phyloP scores from a whole-genome alignment of 2,888 invertebrate genomes.

The Orthonychiurus folsomi region DNA sequence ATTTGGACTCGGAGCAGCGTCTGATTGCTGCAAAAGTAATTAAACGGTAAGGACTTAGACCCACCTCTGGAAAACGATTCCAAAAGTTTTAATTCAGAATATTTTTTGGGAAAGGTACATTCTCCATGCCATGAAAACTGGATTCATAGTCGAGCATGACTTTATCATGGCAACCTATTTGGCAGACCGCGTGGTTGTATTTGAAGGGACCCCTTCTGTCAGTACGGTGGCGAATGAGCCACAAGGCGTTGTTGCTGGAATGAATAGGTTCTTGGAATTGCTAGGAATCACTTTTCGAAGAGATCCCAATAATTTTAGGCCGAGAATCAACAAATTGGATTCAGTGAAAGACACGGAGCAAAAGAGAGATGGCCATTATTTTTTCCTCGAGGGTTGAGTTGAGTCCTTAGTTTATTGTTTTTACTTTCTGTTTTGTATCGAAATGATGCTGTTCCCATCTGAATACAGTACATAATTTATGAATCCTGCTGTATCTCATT shows the following conservation, averaged over 20 bases:
- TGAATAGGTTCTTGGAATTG: conserved; percentile 92
- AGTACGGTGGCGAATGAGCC: conserved; percentile 82
- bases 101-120: conserved; percentile 64
- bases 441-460: too few relatives aligned
- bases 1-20: conserved; percentile 98
- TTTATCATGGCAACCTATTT: conserved; percentile 99
- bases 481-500: too few relatives aligned
- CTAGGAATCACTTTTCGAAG: conserved; percentile 95
- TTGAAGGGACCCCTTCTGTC: conserved; percentile 87
- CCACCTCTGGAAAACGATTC: too few relatives aligned
- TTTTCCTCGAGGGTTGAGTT: conserved; percentile 87
- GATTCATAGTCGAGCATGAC: conserved; percentile 99
- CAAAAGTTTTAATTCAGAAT: too few relatives aligned
- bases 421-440: background rate
- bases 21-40: conserved; percentile 98
- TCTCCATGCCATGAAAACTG: conserved; percentile 96
- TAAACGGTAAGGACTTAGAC: conserved; percentile 50
- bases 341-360: conserved; percentile 98
- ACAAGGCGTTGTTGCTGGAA: conserved; percentile 84
- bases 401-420: conserved; percentile 50
- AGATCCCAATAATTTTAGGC: conserved; percentile 96
- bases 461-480: too few relatives aligned
- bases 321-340: conserved; percentile 91
- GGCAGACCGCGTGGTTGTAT: conserved; percentile 95
- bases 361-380: conserved; percentile 92